Conservation (phyloP, 2,797 vertebrate species). For the Natrix natrix region DNA sequence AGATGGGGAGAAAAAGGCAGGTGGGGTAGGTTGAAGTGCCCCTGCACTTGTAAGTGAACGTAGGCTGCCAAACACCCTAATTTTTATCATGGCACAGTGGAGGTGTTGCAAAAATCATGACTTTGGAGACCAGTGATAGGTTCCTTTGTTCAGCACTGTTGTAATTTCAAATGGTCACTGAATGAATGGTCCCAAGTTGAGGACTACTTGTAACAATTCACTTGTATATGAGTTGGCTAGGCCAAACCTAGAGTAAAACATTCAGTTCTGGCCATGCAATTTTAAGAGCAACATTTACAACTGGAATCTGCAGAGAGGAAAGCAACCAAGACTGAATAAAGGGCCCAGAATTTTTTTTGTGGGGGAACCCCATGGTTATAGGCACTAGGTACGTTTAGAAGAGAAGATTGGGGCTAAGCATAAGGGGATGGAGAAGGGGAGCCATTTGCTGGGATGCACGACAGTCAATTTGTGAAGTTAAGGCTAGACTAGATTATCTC, state of each 20-base stretch:
- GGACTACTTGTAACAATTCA: background rate
- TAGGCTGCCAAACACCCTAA: background rate
- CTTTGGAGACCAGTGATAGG: too few relatives aligned
- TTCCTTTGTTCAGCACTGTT: background rate
- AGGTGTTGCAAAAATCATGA: background rate
- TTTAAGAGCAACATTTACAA: background rate
- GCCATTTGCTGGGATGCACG: background rate
- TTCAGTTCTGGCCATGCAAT: background rate
- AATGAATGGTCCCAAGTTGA: background rate
- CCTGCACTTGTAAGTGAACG: background rate
- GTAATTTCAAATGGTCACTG: background rate
- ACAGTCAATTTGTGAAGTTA: background rate
- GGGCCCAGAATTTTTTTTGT: too few relatives aligned
- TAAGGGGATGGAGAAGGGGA: background rate
- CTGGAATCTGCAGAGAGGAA: background rate
- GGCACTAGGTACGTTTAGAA: background rate
- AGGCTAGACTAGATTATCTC: background rate
- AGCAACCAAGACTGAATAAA: background rate
- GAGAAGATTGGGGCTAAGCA: background rate
- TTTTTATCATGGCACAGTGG: background rate
- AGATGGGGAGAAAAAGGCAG: background rate
- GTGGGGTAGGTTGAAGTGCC: background rate
- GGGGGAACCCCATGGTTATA: background rate
- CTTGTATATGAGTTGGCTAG: background rate
- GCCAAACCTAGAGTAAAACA: background rate